Evolutionary conservation across 2,888 invertebrate genomes (phyloP), one percentile per base, ranked within the genome.

Genomic region (Gerris lacustris): DNA sequence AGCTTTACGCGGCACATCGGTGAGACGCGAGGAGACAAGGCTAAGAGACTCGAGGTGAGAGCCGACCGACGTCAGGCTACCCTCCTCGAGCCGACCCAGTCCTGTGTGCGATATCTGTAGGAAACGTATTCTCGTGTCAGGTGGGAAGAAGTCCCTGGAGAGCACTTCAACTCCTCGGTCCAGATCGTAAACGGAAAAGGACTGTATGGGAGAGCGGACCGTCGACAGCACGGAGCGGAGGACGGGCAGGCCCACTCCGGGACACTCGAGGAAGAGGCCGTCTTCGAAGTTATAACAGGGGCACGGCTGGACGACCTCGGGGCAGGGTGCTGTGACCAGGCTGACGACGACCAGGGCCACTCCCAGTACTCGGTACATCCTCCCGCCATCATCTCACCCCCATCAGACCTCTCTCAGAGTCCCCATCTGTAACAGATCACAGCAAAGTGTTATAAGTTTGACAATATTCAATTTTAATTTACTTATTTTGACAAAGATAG

Each of bases 231-330:
- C 89, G 76, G 85, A 85, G 79, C 87, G 87, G 76, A 94, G 85
- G 67, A 90, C 88, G 74, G 85, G 84, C 66, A 90, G 86, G 70
- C 90, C 90, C 66, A 91, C 91, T 69, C 90, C 90, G 64, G 92
- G 91, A 80, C 94, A 94, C 81, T 94, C 94, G 78, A 94, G 85
- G 82, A 91, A 92, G 74, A 94, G 84, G 73, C 92, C 94, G 83
- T 93, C 92, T 82, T 93, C 93, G 81, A 94, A 92, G 81, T 91
- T 91, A 84, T 93, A 94, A 82, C 94, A 95, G 6, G 93, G 92
- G 81, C 94, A 95, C 76, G 89, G 88, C 64, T 90, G 89, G 80
- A 88, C 90, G 77, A 88, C 87, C 78, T 87, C 88, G 73, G 91
- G 91, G 80, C 91, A 92, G 18, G 72, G 45, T 11, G 72, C 68